These are phyloP conservation scores for Pristionchus pacificus DNA, from an alignment of 1,140 invertebrate genomes.

Conservation along the genomic window DNA sequence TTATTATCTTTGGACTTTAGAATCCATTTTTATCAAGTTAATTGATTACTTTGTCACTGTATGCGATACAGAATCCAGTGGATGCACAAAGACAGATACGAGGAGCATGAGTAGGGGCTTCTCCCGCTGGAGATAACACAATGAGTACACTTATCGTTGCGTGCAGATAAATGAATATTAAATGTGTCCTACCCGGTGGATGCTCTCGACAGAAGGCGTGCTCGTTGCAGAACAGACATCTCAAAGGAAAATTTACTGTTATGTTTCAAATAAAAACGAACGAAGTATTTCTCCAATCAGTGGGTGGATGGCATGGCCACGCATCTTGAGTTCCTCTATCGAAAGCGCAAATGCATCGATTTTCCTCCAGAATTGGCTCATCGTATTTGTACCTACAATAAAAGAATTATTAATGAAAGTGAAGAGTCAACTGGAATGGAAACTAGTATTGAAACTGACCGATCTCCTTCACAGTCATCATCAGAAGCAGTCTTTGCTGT, in stretches of 20 bases:
- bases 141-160: slow-evolving; percentile 24
- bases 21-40: neutral
- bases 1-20: neutral
- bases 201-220: neutral
- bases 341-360: slow-evolving; percentile 44
- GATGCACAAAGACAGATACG: slow-evolving; percentile 29
- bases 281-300: slow-evolving; percentile 37
- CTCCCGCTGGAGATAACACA: neutral
- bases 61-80: slow-evolving; percentile 26
- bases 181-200: neutral
- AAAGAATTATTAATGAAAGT: slow-evolving; percentile 5
- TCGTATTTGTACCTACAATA: slow-evolving; percentile 26
- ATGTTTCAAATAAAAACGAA: neutral
- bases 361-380: slow-evolving; percentile 20
- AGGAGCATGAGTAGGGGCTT: neutral
- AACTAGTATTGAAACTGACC: neutral
- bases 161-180: slow-evolving; percentile 24
- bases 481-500: neutral
- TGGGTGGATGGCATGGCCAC: slow-evolving; percentile 47
- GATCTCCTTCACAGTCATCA: neutral
- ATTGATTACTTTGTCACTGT: slow-evolving; percentile 23
- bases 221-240: neutral
- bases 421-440: neutral
- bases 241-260: neutral
- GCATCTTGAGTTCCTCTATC: slow-evolving; percentile 46